Base-by-base conservation (phyloP, 2,888 invertebrate genomes). In the Polyommatus icarus region DNA sequence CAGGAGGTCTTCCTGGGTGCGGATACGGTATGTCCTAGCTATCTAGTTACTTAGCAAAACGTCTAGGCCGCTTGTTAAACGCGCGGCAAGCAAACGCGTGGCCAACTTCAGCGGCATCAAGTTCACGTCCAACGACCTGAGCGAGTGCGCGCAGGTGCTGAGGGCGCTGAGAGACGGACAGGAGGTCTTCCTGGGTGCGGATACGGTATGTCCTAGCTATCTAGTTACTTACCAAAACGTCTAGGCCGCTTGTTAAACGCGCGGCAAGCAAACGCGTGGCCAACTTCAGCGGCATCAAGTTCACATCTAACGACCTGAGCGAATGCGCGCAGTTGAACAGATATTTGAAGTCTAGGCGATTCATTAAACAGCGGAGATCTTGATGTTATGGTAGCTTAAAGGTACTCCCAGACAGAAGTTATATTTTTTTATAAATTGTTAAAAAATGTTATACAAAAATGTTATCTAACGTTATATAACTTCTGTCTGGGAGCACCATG, bases 51-150 rank as follows among this genome's bases (percentile, higher is more conserved):
- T 36, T 36, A 36, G 46, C 46, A 2, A 46, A 46, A 46, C 12
- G 10, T 10, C 12, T 46, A 46, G 46, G 46, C 46, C 8, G 46
- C 3, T 10, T 10, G 10, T 46, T 46, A 46, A 46, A 46, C 46
- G 93, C 18, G 93, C 95, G 32, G 96, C 96, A 0, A 94, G 94
- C 0, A 90, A 91, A 6, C 87, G 93, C 78, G 95, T 98, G 75
- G 96, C 97, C 0, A 97, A 96, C 77, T 96, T 98, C 84, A 95
- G 95, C 79, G 98, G 98, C 3, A 94, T 97, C n/a, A 98, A 98
- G 88, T 98, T 96, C 85, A 98, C 98, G 0, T 96, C 96, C 12
- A 95, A 95, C 61, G 95, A 96, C 84, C 91, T 98, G 75, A 95
- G 95, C 77, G 96, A 97, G 87, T 97, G 95, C 0, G 90, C 95